A percentile compares a stretch with the other conserved stretches of the same genome.
These are phyloP conservation scores for Catharus bicknelli DNA, from an alignment of 2,113 vertebrate genomes.

Conservation along the genomic window DNA sequence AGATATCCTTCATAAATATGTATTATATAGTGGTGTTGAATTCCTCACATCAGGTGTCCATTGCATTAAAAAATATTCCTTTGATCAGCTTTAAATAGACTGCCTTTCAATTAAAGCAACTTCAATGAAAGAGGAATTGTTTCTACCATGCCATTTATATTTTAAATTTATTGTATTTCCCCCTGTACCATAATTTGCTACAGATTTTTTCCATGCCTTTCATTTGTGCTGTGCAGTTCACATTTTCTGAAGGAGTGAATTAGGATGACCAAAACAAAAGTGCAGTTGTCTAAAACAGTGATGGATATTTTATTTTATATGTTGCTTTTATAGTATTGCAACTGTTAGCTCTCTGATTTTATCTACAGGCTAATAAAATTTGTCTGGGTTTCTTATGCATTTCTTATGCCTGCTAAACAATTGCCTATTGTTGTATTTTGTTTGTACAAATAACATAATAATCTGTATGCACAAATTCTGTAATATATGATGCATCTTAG, in stretches of 20 bases:
- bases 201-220: background rate
- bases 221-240: background rate
- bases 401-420: background rate
- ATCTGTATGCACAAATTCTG: background rate
- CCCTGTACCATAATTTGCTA: background rate
- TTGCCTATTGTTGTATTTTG: background rate
- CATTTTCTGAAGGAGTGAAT: background rate
- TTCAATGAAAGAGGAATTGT: background rate
- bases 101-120: background rate
- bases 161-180: background rate
- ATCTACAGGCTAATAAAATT: background rate
- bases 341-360: background rate
- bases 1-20: constrained; percentile 58
- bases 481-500: background rate
- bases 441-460: background rate
- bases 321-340: background rate
- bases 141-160: background rate
- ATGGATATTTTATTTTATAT: background rate
- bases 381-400: background rate
- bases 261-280: background rate
- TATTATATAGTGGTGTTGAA: constrained; percentile 39
- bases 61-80: constrained; percentile 24
- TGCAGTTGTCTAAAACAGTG: background rate
- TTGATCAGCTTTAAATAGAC: constrained; percentile 29
- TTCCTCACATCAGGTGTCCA: constrained; percentile 27